Evolutionary conservation across 2,888 invertebrate genomes (phyloP), one percentile per base, ranked within the genome.

Genomic region (Drosophila recens): DNA sequence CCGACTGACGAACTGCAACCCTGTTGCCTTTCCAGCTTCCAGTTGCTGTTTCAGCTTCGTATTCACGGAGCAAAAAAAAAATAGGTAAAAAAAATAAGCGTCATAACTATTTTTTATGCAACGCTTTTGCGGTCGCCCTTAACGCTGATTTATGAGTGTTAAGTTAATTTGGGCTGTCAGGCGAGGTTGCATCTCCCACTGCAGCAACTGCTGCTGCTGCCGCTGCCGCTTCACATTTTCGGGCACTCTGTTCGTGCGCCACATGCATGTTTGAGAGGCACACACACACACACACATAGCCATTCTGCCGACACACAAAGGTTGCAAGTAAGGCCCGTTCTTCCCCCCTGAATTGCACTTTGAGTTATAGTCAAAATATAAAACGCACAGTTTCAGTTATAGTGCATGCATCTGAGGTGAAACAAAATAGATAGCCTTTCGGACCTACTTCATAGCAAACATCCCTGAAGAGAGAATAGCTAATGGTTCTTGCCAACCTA

Each of bases 71-170:
- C 42, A 27, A 27, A 61, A 56, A 61, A 56, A 72, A 72, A 68
- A 45, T 23, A 34, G 15, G 27, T 11, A 17, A 75, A 65, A 65
- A 72, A 62, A 65, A 63, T 48, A 66, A 59, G 57, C 61, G 63
- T 75, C 78, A 70, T 80, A 80, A 84, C 87, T 72, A 85, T 72
- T 85, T 84, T 87, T 84, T 87, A 81, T 85, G 83, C 68, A 85
- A 73, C 86, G 67, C 80, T 82, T 80, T 82, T 85, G 84, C 81
- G 84, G 87, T 77, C 48, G 80, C 87, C 72, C 83, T 76, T 83
- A 86, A 84, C 88, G 73, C 76, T 86, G 86, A 86, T 86, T 86
- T 86, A 86, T 86, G 84, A 72, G 84, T 84, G 88, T 86, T 86
- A 78, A 88, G 88, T 86, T 86, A 86, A 86, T 86, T 86, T 88